phyloP scores from a whole-genome alignment of 30 jellyfish, hydroid and myxozoan species.

The Pelagia noctiluca region DNA sequence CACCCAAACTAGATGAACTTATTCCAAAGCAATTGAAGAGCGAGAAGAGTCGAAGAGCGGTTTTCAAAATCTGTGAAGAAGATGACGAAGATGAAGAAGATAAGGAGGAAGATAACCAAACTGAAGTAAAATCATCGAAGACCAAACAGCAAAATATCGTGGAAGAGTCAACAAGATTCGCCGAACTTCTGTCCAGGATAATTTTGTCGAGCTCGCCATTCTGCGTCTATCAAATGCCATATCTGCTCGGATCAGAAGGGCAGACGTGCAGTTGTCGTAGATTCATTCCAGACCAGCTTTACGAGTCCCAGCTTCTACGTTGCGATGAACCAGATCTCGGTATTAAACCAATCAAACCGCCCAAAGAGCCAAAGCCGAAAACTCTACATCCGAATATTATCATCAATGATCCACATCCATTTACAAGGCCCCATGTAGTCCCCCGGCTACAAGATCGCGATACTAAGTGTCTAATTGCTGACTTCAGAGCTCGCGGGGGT shows the following conservation, averaged over 20 bases:
- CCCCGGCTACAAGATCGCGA: slow-evolving; percentile 67
- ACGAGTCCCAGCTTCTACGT: slow-evolving; percentile 76
- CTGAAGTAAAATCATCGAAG: slow-evolving; percentile 8
- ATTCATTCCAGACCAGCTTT: slow-evolving; percentile 80
- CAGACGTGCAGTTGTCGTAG: slow-evolving; percentile 69
- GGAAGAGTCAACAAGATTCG: slow-evolving; percentile 66
- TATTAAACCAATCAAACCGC: background rate
- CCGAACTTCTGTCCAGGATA: slow-evolving; percentile 35
- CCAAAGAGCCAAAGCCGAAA: slow-evolving; percentile 12
- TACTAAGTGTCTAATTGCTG: slow-evolving; percentile 64
- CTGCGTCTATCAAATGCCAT: slow-evolving; percentile 83
- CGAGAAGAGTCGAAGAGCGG: slow-evolving; percentile 45
- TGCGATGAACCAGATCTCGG: slow-evolving; percentile 20
- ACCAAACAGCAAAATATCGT: slow-evolving; percentile 49
- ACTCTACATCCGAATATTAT: slow-evolving; percentile 59
- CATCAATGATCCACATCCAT: slow-evolving; percentile 81
- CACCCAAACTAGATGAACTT: slow-evolving; percentile 76
- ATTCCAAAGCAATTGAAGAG: slow-evolving; percentile 5
- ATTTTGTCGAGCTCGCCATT: slow-evolving; percentile 92
- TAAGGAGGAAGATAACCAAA: slow-evolving; percentile 22
- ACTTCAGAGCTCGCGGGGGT: slow-evolving; percentile 98
- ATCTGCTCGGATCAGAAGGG: slow-evolving; percentile 85
- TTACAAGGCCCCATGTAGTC: slow-evolving; percentile 80
- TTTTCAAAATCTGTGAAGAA: slow-evolving; percentile 66
- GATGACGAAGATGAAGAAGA: slow-evolving; percentile 27